A percentile compares a stretch with the other conserved stretches of the same genome.
These are phyloP conservation scores for Oceanodroma tethys DNA, from an alignment of 2,113 vertebrate species.

Conservation along the genomic window DNA sequence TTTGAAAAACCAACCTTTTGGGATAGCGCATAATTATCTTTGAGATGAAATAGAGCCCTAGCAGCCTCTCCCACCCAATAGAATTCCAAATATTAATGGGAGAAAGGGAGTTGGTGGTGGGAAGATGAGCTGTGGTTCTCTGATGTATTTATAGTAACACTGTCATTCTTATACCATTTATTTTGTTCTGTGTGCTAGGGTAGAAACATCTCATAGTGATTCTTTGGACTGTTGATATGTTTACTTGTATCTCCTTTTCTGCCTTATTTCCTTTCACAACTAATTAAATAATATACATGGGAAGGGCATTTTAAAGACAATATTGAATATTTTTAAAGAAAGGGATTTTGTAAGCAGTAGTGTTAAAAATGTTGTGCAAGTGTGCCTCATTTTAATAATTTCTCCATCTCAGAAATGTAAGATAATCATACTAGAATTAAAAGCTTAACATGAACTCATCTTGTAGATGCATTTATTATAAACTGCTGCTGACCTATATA, in stretches of 20 bases:
- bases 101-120: not conserved
- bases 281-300: too few species aligned
- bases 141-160: not conserved
- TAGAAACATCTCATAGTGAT: not conserved
- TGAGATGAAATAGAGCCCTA: not conserved
- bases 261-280: not conserved
- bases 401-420: not conserved
- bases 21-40: not conserved
- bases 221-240: not conserved
- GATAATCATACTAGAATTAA: not conserved
- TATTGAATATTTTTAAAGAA: too few species aligned
- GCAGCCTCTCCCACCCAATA: not conserved
- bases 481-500: not conserved
- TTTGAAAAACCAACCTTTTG: not conserved
- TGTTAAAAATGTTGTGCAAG: not conserved
- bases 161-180: not conserved
- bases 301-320: too few species aligned
- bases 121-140: not conserved
- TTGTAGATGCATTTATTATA: not conserved
- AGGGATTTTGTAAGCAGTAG: not conserved
- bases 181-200: not conserved
- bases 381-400: not conserved
- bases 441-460: not conserved
- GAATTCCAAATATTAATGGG: not conserved
- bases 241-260: not conserved